Percentiles rank a stretch among this genome's conserved stretches.
phyloP scores from a whole-genome alignment of 2,797 vertebrate species.

The Acrocephalus scirpaceus region DNA sequence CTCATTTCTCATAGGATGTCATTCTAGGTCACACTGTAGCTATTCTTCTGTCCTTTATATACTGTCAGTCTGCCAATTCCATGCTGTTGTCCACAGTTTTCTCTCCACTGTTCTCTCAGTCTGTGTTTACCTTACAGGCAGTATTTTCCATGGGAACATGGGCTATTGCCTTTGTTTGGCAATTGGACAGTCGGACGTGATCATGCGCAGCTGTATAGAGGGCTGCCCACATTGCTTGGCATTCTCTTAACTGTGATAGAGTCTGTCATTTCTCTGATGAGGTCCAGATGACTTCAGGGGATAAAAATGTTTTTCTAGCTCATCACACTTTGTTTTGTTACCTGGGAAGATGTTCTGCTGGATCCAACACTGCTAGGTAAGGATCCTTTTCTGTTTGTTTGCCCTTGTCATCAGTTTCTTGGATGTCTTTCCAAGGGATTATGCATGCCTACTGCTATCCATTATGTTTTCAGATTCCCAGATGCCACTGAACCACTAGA shows the following conservation, averaged over 20 bases:
- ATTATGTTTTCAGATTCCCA: slow-evolving; percentile 52
- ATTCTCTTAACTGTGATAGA: background rate
- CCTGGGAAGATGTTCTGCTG: background rate
- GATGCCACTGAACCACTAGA: slow-evolving; percentile 35
- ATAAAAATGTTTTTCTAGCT: slow-evolving; percentile 25
- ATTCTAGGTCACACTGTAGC: background rate
- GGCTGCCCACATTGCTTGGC: background rate
- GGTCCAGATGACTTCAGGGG: slow-evolving; percentile 12
- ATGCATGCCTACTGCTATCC: slow-evolving; percentile 40
- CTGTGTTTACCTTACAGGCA: background rate
- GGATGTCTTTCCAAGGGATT: slow-evolving; percentile 50
- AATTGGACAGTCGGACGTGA: background rate
- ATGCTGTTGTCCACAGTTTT: background rate
- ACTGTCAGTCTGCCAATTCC: background rate
- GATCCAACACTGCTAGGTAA: background rate
- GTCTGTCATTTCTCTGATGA: background rate
- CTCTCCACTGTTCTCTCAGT: background rate
- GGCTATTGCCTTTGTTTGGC: background rate
- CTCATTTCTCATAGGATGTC: background rate
- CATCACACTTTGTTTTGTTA: background rate
- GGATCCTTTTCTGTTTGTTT: background rate
- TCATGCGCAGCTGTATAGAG: background rate
- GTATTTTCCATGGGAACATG: background rate
- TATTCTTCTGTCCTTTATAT: background rate
- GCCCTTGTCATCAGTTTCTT: slow-evolving; percentile 12